Evolutionary conservation across 2,797 vertebrate species (phyloP), one percentile per base, ranked within the genome.

Genomic region (Carcharodon carcharias): DNA sequence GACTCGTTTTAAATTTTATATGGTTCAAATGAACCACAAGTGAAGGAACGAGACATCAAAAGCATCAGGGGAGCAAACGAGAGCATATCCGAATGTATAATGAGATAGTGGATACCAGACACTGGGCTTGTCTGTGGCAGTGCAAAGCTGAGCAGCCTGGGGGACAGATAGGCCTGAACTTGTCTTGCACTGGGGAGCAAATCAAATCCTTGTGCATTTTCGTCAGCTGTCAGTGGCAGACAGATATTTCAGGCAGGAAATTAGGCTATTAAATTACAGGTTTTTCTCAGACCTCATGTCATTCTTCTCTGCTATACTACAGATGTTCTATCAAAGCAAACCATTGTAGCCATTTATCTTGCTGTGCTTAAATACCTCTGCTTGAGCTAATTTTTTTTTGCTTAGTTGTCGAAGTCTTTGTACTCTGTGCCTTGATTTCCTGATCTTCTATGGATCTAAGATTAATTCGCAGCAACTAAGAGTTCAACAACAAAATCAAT

Each of bases 181-280:
- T 98, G 98, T 98, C 98, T 98, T 97, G 97, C 97, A 97, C 97
- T 91, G 97, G 97, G 97, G 97, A 98, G 97, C 98, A 98, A 98
- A 98, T 98, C 98, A 98, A 98, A 98, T 98, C 97, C 97, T 97
- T 96, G 96, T 98, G 98, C 98, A 98, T 98, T 99, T 98, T 98
- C 98, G 98, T 99, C 98, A 98, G 97, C 98, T 98, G 98, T 99
- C 98, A 98, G 98, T 97, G 97, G 98, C 97, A 97, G 98, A 98
- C 97, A 98, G 98, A 98, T 98, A 98, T 98, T 98, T 98, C 96
- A 97, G 98, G 98, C 98, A 99, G 98, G 99, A 99, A 99, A 99
- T 99, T 98, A 99, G 98, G 98, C 98, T 99, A 98, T 99, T 98
- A 99, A 98, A 98, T 99, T 98, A 98, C 98, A 98, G 98, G 97